Conservation (phyloP, 1,140 invertebrate species). For the Lepidurus arcticus region DNA sequence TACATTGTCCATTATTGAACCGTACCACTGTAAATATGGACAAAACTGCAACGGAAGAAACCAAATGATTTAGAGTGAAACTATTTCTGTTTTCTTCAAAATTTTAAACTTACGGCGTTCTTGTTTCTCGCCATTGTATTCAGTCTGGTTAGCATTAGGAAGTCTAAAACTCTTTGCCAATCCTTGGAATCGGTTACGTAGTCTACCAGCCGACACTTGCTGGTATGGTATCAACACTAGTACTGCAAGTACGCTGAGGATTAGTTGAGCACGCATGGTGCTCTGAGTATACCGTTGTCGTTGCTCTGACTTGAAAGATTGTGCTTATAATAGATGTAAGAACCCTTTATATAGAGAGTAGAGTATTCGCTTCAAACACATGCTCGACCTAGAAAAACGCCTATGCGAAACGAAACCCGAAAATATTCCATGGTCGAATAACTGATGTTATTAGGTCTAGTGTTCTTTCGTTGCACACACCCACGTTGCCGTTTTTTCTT, state of each 20-base stretch:
- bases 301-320: neutral
- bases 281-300: neutral
- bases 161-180: neutral
- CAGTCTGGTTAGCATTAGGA: neutral
- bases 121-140: neutral
- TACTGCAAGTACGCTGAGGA: neutral
- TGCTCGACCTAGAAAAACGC: neutral
- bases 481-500: no score
- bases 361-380: neutral
- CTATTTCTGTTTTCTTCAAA: neutral
- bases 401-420: no score
- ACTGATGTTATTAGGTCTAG: no score
- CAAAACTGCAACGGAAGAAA: slow-evolving; percentile 23
- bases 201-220: neutral
- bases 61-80: neutral
- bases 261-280: neutral
- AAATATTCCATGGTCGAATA: no score
- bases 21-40: slow-evolving; percentile 32
- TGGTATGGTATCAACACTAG: neutral
- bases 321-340: neutral
- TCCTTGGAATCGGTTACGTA: neutral
- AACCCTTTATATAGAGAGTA: neutral
- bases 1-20: slow-evolving; percentile 33
- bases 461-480: no score
- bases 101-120: neutral